phyloP scores from a whole-genome alignment of 2,113 vertebrate genomes.

The Labrus mixtus region DNA sequence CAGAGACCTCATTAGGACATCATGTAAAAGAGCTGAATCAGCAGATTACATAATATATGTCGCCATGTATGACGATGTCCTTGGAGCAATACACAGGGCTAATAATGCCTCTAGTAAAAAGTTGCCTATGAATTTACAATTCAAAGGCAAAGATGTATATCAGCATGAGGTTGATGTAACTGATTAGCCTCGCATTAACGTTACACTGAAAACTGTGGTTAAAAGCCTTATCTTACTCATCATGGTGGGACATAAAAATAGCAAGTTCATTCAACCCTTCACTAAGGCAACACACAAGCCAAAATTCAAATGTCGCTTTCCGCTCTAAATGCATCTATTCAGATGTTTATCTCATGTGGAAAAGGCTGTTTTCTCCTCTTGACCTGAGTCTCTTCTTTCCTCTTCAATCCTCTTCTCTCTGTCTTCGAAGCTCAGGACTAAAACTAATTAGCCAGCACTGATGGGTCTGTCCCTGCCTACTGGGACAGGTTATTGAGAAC shows the following conservation, averaged over 20 bases:
- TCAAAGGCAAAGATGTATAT: slow-evolving; percentile 16
- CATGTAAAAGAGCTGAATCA: slow-evolving; percentile 7
- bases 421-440: slow-evolving; percentile 26
- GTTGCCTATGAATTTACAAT: too few species aligned
- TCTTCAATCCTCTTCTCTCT: slow-evolving; percentile 30
- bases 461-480: slow-evolving; percentile 28
- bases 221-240: slow-evolving; percentile 15
- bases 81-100: not conserved
- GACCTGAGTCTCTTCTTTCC: slow-evolving; percentile 1
- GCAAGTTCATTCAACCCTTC: not conserved
- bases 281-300: slow-evolving; percentile 18
- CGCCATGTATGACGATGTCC: not conserved
- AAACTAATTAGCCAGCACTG: slow-evolving; percentile 37
- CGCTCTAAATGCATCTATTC: not conserved
- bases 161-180: slow-evolving; percentile 1
- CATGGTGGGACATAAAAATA: slow-evolving; percentile 28
- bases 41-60: slow-evolving; percentile 21
- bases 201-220: not conserved
- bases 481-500: slow-evolving; percentile 45
- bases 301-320: slow-evolving; percentile 28
- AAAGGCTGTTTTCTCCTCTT: slow-evolving; percentile 11
- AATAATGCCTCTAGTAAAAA: not conserved
- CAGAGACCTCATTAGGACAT: not conserved
- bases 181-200: not conserved
- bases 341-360: slow-evolving; percentile 16